Conservation (phyloP, 2,113 vertebrate genomes). For the Syrrhaptes paradoxus region DNA sequence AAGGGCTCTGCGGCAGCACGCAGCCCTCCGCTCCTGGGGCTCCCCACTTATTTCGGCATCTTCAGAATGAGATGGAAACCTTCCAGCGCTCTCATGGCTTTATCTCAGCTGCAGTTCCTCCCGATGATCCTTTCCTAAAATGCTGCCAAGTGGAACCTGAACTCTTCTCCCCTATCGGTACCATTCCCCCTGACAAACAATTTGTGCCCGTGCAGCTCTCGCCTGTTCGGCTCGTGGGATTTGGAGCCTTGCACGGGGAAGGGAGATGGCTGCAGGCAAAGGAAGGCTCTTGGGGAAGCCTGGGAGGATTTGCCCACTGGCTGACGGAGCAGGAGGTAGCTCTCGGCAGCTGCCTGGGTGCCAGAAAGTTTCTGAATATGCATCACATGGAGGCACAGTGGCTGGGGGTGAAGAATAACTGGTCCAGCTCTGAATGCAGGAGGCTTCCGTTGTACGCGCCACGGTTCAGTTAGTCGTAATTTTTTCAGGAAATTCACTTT, state of each 20-base stretch:
- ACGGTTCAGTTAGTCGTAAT: not conserved
- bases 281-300: not conserved
- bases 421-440: fast-evolving
- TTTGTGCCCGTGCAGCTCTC: not conserved
- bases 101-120: not conserved
- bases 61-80: not conserved
- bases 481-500: not conserved
- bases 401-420: not conserved
- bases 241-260: not conserved
- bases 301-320: fast-evolving
- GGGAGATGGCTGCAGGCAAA: not conserved
- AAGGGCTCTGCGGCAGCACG: not conserved
- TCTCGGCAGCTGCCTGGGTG: not conserved
- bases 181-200: not conserved
- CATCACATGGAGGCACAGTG: not conserved
- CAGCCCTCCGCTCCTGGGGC: not conserved
- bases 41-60: not conserved
- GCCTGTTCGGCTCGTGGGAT: fast-evolving
- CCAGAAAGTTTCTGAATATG: not conserved
- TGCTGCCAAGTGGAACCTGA: not conserved
- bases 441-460: fast-evolving
- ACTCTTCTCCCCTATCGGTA: not conserved
- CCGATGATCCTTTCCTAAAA: not conserved
- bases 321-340: not conserved
- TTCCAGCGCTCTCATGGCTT: not conserved